Conservation (phyloP, 2,888 invertebrate genomes). For the Spisula solida region DNA sequence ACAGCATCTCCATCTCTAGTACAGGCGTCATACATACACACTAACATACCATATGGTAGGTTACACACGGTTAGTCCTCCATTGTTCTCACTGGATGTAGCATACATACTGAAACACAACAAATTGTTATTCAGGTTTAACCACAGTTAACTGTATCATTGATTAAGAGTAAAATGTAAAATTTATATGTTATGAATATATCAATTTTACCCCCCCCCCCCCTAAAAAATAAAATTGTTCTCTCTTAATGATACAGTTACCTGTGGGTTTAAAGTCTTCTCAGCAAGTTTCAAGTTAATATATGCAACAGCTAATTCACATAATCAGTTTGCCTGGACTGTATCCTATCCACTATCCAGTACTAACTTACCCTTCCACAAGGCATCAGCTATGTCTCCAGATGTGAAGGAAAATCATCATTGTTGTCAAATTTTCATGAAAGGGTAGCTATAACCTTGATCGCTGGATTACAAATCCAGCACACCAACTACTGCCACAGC, state of each 20-base stretch:
- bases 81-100: constrained; percentile 64
- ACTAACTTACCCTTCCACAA: neutral
- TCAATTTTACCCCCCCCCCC: too few relatives aligned
- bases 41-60: constrained; percentile 74
- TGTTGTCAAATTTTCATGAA: too few relatives aligned
- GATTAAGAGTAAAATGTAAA: too few relatives aligned
- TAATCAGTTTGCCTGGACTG: neutral
- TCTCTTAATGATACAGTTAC: too few relatives aligned
- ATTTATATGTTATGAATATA: too few relatives aligned
- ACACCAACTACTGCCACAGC: too few relatives aligned
- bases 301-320: neutral
- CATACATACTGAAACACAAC: constrained; percentile 79
- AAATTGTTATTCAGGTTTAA: neutral
- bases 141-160: too few relatives aligned
- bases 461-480: too few relatives aligned
- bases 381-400: too few relatives aligned
- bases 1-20: constrained; percentile 70
- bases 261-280: neutral
- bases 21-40: constrained; percentile 70
- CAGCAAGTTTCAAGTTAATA: neutral
- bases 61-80: constrained; percentile 74
- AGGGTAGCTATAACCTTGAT: too few relatives aligned
- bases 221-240: too few relatives aligned
- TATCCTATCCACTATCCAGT: neutral
- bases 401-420: too few relatives aligned